Base-by-base conservation (phyloP, 2,888 invertebrate genomes). In the Stenotaenia linearis region DNA sequence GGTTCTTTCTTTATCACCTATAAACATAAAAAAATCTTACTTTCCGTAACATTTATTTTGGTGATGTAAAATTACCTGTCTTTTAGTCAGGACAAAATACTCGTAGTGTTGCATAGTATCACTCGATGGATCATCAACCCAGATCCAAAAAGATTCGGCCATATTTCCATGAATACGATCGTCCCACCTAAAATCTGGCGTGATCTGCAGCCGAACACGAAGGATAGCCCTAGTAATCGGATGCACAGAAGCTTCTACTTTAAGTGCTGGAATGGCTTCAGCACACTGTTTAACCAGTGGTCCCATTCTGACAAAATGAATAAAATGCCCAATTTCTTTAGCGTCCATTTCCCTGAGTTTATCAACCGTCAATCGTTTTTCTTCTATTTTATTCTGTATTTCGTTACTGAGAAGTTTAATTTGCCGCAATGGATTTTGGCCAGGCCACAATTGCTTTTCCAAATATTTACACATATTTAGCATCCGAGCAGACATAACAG, bases 31-130 rank as follows among this genome's bases (percentile, higher is more conserved):
- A 21, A 9, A 32, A 74, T 12, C 15, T 12, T 32, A 32, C 9
- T 32, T 6, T 6, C 4, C 4, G 32, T 32, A 6, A 9, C 7
- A 21, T 3, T 18, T 6, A 75, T 9, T 23, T 9, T 9, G 18
- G 21, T 25, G 6, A 75, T 6, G 21, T 6, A 23, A 25, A 9
- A 18, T 28, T 75, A 92, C 93, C 89, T 93, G 92, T 87, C 92
- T 93, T 85, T 91, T 93, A 45, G 92, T 91, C 35, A 97, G 88
- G 23, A 92, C 90, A 86, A 98, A 94, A 84, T 94, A 92, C 86
- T 99, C 99, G 79, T 94, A 93, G 86, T 99, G 98, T 86, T 98
- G 97, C 86, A 99, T 97, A 82, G 92, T 92, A 85, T 98, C 96
- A 78, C 91, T 93, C 56, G 95, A 94, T 0, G 97, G 94, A 87